Evolutionary conservation across 2,797 vertebrate genomes (phyloP).

Genomic region (Chaunax sp.): DNA sequence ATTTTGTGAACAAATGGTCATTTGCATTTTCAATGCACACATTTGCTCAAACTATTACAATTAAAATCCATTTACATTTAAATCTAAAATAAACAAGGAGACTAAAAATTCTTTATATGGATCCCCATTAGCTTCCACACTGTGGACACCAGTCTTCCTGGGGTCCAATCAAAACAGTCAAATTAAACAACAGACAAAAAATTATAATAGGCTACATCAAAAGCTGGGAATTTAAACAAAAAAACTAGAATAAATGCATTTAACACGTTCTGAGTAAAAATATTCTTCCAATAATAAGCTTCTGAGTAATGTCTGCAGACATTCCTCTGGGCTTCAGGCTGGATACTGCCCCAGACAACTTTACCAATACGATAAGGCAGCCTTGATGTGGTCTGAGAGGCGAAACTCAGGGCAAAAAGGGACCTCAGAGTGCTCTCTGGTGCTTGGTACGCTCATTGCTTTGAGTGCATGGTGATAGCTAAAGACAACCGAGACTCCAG

Average conservation of each 20-base stretch:
- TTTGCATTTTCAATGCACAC: constrained; percentile 2
- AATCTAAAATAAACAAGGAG: not conserved
- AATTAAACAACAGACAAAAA: too few relatives aligned
- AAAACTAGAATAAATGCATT: too few relatives aligned
- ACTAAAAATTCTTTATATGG: too few relatives aligned
- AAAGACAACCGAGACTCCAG: not conserved
- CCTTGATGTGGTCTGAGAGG: not conserved
- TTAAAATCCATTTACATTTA: not conserved
- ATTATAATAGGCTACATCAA: too few relatives aligned
- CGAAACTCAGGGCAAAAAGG: not conserved
- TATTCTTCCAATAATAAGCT: too few relatives aligned
- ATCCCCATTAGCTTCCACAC: too few relatives aligned
- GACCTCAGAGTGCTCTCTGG: not conserved
- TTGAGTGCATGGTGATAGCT: not conserved
- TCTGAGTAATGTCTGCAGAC: too few relatives aligned
- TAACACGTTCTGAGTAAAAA: too few relatives aligned
- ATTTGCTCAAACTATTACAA: not conserved
- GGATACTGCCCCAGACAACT: not conserved
- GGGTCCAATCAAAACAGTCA: too few relatives aligned
- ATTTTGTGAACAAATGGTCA: constrained; percentile 5
- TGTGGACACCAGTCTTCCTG: too few relatives aligned
- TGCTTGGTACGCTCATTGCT: not conserved
- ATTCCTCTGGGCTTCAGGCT: not conserved
- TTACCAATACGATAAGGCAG: not conserved
- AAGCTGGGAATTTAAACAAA: too few relatives aligned